A percentile compares a stretch with the other conserved stretches of the same genome.
These are phyloP conservation scores for Drosophila elegans DNA, from an alignment of 1,140 invertebrate genomes.

Conservation along the genomic window DNA sequence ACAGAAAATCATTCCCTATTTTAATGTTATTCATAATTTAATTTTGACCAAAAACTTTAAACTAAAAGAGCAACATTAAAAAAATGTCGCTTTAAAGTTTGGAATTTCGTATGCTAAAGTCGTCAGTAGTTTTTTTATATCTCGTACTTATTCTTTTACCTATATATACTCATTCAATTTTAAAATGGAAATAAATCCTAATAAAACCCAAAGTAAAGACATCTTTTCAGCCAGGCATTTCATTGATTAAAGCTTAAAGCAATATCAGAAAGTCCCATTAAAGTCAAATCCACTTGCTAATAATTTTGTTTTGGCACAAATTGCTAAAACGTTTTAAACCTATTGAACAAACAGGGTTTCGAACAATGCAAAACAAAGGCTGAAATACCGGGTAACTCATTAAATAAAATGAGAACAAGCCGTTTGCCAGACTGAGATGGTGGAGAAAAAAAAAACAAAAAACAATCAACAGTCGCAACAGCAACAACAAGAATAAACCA, in stretches of 20 bases:
- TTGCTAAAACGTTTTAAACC: constrained; percentile 26
- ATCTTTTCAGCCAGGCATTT: not conserved
- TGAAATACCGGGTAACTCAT: constrained; percentile 57
- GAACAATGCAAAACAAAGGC: constrained; percentile 28
- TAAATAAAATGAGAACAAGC: constrained; percentile 73
- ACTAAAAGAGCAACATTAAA: no score
- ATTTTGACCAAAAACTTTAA: no score
- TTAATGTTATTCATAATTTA: no score
- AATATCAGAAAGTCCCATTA: constrained; percentile 16
- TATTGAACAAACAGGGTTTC: constrained; percentile 35
- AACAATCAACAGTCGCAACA: constrained; percentile 53
- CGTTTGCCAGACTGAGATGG: constrained; percentile 24
- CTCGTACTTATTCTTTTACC: no score
- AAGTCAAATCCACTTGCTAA: constrained; percentile 37
- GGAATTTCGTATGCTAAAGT: no score
- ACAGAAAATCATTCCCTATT: no score
- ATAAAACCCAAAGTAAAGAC: not conserved
- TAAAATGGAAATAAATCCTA: not conserved
- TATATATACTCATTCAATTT: not conserved
- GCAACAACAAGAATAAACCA: constrained; percentile 44
- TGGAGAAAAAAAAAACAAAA: constrained; percentile 42
- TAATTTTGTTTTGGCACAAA: constrained; percentile 25
- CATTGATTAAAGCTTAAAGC: constrained; percentile 6
- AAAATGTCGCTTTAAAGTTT: no score
- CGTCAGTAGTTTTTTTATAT: no score